Base-by-base conservation (phyloP, 2,888 invertebrate species). In the Melieria omissa region DNA sequence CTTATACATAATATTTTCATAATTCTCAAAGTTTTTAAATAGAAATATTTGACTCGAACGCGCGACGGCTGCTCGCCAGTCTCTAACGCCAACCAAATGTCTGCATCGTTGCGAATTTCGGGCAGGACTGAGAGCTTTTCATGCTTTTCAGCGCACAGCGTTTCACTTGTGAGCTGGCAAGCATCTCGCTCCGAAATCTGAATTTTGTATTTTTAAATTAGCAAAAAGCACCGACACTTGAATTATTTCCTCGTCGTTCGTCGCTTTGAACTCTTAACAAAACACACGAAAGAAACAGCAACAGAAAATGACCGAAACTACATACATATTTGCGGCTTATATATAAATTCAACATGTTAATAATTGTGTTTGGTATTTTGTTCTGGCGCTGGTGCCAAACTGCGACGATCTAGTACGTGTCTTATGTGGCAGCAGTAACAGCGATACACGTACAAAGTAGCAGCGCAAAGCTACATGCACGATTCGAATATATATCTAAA, bases 51-150 rank as follows among this genome's bases (percentile, higher is more conserved):
- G 64, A 58, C 64, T 70, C 64, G 64, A 58, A 71, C 60, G 45
- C 62, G 49, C 65, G 44, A 57, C 41, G 58, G 42, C 52, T 57
- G 58, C 16, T 55, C 47, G 49, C 67, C 45, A 49, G 14, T 47
- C 67, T 41, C 47, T 14, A 66, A 60, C 44, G 68, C 69, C 42
- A 69, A 65, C 16, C 58, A 64, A 75, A 76, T 79, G 82, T 86
- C 83, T 82, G 83, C 82, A 84, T 85, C 83, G 85, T 81, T 82
- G 84, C 82, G 78, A 83, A 82, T 85, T 83, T 85, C 83, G 83
- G 82, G 81, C 82, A 84, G 84, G 84, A 86, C 85, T 86, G 82
- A 85, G 77, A 84, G 85, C 83, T 82, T 83, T 80, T 78, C 74
- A 44, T 45, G 45, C 52, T 52, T 41, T 65, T 5, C 14, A 55